Conservation (phyloP, 1,140 invertebrate species). For the Bemisia tabaci region DNA sequence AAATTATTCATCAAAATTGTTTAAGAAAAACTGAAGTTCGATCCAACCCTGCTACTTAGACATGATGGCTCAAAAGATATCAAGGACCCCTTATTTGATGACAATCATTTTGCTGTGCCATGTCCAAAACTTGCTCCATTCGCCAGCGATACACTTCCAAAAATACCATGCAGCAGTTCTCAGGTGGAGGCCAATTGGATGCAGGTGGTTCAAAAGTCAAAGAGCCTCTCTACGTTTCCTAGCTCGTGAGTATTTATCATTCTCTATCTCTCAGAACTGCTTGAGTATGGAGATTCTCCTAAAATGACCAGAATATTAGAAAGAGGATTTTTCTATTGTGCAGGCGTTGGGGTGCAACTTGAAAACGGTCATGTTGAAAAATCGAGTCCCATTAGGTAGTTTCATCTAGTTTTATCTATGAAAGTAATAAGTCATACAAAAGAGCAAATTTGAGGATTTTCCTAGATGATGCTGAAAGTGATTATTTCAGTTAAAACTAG, state of each 20-base stretch:
- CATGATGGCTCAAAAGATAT: constrained; percentile 1
- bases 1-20: no score
- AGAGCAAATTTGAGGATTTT: no score
- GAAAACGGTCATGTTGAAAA: no score
- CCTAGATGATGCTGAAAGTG: no score
- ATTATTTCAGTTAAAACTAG: no score
- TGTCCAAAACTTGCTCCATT: neutral
- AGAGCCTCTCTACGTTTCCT: neutral
- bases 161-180: constrained; percentile 3
- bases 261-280: neutral
- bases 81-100: neutral
- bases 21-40: neutral
- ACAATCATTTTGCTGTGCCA: neutral
- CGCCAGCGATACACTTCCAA: neutral
- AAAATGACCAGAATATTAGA: no score
- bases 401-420: no score
- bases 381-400: no score
- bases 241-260: constrained; percentile 5
- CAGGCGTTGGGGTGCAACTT: no score
- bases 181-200: constrained; percentile 28
- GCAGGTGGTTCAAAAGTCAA: constrained; percentile 25
- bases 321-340: no score
- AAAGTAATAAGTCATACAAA: no score
- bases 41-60: neutral
- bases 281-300: constrained; percentile 3